Percentiles rank a stretch among this genome's conserved stretches.
phyloP scores from a whole-genome alignment of 2,113 vertebrate species.

The Bostrychus sinensis region DNA sequence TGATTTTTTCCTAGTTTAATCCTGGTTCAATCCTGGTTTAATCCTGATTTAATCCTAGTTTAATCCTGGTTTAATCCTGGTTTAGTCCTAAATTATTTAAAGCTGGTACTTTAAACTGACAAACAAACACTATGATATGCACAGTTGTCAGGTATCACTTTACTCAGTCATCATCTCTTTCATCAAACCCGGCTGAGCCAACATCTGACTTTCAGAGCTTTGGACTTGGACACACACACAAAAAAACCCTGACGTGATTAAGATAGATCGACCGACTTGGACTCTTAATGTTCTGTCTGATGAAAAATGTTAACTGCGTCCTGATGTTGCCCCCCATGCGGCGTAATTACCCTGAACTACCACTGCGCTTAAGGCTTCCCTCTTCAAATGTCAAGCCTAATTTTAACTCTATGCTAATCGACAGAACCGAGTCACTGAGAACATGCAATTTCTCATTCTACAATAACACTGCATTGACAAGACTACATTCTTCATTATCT shows the following conservation, averaged over 20 bases:
- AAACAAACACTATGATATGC: no score
- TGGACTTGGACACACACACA: slow-evolving; percentile 39
- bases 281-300: slow-evolving; percentile 71
- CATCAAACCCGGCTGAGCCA: slow-evolving; percentile 58
- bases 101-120: no score
- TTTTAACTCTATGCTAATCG: slow-evolving; percentile 35
- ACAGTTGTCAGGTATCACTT: slow-evolving; percentile 40
- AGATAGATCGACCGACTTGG: slow-evolving; percentile 70
- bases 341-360: slow-evolving; percentile 66
- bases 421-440: not conserved
- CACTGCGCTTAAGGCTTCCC: slow-evolving; percentile 42
- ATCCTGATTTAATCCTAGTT: no score
- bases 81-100: no score
- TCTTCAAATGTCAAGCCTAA: slow-evolving; percentile 32
- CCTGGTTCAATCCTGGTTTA: no score
- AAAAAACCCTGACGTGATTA: slow-evolving; percentile 62
- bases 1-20: no score
- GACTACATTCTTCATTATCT: not conserved
- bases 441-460: not conserved
- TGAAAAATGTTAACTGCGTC: slow-evolving; percentile 81
- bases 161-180: slow-evolving; percentile 63
- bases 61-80: no score
- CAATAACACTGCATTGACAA: not conserved
- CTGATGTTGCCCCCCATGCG: slow-evolving; percentile 63
- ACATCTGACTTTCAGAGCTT: slow-evolving; percentile 29